Conservation (phyloP, 2,888 invertebrate species). For the Nemotelus pantherinus region DNA sequence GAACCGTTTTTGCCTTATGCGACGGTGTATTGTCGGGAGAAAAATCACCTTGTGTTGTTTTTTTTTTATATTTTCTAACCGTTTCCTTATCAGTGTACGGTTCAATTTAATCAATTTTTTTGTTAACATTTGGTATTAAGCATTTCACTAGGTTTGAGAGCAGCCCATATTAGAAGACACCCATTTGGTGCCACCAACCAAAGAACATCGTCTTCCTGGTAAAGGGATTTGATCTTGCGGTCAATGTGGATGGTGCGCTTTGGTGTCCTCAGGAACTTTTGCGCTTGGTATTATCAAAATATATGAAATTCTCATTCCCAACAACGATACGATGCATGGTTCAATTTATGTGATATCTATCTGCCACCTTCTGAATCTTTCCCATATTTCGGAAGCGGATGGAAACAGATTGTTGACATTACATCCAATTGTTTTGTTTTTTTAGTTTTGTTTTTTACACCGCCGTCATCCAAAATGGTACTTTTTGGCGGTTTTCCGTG, state of each 20-base stretch:
- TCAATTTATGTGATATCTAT: not conserved
- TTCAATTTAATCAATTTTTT: too few relatives aligned
- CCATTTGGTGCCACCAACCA: not conserved
- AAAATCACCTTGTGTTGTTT: too few relatives aligned
- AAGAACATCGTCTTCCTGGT: not conserved
- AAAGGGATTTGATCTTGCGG: not conserved
- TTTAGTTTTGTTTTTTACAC: not conserved
- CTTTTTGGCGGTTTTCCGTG: not conserved
- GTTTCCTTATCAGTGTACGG: too few relatives aligned
- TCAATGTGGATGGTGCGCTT: not conserved
- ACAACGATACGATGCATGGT: not conserved
- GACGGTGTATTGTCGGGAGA: too few relatives aligned
- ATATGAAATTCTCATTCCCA: not conserved
- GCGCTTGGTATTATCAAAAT: not conserved
- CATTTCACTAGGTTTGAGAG: too few relatives aligned
- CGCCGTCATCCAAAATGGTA: not conserved
- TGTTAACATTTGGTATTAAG: too few relatives aligned
- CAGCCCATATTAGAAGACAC: too few relatives aligned
- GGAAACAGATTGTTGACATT: not conserved
- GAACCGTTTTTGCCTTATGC: too few relatives aligned
- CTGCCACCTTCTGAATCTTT: not conserved
- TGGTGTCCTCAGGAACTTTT: not conserved
- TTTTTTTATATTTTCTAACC: too few relatives aligned
- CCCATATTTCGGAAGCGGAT: not conserved
- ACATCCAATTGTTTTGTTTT: not conserved